phyloP scores from a whole-genome alignment of 2,888 invertebrate species.

The Schizotus pectinicornis region DNA sequence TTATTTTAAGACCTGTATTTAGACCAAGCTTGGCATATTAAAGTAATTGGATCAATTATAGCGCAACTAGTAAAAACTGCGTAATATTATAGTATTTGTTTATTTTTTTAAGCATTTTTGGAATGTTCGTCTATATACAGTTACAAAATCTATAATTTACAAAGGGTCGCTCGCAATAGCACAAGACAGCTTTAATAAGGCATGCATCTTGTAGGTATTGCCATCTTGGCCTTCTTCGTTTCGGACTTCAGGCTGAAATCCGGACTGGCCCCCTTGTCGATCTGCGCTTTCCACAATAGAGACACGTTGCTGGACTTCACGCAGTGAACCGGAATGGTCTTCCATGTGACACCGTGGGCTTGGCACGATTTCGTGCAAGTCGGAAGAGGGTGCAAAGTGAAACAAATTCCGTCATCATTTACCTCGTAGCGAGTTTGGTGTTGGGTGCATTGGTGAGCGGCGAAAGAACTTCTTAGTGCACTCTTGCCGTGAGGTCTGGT shows the following conservation, averaged over 20 bases:
- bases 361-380: constrained; percentile 62
- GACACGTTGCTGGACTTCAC: constrained; percentile 47
- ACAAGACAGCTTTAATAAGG: constrained; percentile 14
- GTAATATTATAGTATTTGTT: background rate
- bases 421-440: constrained; percentile 64
- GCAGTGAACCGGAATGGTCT: constrained; percentile 60
- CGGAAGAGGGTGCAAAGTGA: constrained; percentile 64
- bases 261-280: constrained; percentile 60
- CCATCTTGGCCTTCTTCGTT: constrained; percentile 51
- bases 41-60: no score
- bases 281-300: constrained; percentile 52
- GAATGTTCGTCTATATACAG: constrained; percentile 36
- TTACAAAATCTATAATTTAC: constrained; percentile 11
- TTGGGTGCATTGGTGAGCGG: constrained; percentile 36
- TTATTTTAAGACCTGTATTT: no score
- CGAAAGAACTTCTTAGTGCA: background rate
- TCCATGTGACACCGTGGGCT: constrained; percentile 48
- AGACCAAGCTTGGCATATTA: no score
- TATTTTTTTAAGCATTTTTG: constrained; percentile 43
- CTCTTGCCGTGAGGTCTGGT: constrained; percentile 9
- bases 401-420: constrained; percentile 64
- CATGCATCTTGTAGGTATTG: constrained; percentile 58
- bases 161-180: background rate
- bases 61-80: no score
- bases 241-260: constrained; percentile 59